Evolutionary conservation across 2,797 vertebrate species (phyloP), one percentile per base, ranked within the genome.

Genomic region (Miichthys miiuy): DNA sequence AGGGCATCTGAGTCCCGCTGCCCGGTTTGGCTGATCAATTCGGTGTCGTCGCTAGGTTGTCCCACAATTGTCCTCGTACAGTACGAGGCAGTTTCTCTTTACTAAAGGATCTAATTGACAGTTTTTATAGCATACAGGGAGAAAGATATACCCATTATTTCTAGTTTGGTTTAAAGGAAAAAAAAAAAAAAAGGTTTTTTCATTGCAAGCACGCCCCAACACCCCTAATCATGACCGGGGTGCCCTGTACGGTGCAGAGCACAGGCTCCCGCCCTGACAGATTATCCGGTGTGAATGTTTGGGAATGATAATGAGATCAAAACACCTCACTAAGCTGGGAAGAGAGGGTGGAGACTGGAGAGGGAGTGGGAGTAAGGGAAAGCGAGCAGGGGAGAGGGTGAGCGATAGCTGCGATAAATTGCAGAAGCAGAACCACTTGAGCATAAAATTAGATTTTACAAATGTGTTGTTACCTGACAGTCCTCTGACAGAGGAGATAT

Each of bases 391-490:
- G 75, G 84, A 79, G 88, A 81, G 87, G 83, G 79, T 92, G 91
- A 92, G 90, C 90, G 89, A 93, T 92, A 90, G 92, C 92, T 88
- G 89, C 86, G 94, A 95, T 95, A 94, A 95, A 95, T 95, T 95
- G 93, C 92, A 93, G 91, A 92, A 94, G 93, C 95, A 93, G 92
- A 95, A 90, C 91, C 95, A 95, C 94, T 95, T 96, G 95, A 96
- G 96, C 96, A 96, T 96, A 95, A 96, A 96, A 96, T 96, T 95
- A 95, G 95, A 96, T 96, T 96, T 96, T 95, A 95, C 94, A 95
- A 96, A 96, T 94, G 94, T 94, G 95, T 95, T 96, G 95, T 96
- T 95, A 95, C 94, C 95, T 96, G 95, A 95, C 94, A 95, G 91
- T 94, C 91, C 92, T 95, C 92, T 95, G 95, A 96, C 91, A 91